Evolutionary conservation across 2,113 vertebrate genomes (phyloP), one percentile per base, ranked within the genome.

Genomic region (Choloepus hoffmanni): DNA sequence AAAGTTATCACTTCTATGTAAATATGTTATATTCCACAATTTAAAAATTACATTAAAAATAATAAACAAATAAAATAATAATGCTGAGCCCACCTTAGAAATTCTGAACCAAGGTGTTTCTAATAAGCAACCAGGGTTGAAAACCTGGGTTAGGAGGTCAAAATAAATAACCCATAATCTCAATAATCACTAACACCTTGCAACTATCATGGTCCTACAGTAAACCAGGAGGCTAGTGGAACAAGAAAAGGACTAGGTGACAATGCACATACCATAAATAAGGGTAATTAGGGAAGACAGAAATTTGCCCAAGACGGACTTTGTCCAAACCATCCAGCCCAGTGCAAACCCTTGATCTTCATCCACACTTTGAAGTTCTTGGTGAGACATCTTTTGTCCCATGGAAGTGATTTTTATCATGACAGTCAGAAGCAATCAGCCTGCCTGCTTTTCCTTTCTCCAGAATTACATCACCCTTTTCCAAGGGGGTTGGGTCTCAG

Each of bases 361-460:
- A 53, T 10, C 2, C 2, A 16, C 58, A 33, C 33, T 67, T n/a
- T 21, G 12, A 85, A 67, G 21, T 65, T 43, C 45, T 78, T 58
- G 43, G 62, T 36, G 9, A 89, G 65, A 67, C 4, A 5, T 70
- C 65, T 55, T 92, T 73, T 55, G 19, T 30, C 45, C 40, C 40
- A 65, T 55, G 26, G 45, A 85, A 65, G 76, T 83, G 84, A 67
- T 74, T 74, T 94, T 82, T 72, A 76, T 30, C 63, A 53, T 33
- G 12, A 96, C 93, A 65, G 48, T 45, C 58, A 77, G 60, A 87
- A 94, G 74, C 21, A 79, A 85, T 94, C 55, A 84, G 18, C 26
- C 50, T 43, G n/a, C 23, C 85, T 45, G 12, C 68, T 67, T 76
- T 36, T 76, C 15, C 43, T 43, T 62, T 89, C 89, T 36, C n/a